phyloP scores from a whole-genome alignment of 2,888 invertebrate species.

The Hypena proboscidalis region DNA sequence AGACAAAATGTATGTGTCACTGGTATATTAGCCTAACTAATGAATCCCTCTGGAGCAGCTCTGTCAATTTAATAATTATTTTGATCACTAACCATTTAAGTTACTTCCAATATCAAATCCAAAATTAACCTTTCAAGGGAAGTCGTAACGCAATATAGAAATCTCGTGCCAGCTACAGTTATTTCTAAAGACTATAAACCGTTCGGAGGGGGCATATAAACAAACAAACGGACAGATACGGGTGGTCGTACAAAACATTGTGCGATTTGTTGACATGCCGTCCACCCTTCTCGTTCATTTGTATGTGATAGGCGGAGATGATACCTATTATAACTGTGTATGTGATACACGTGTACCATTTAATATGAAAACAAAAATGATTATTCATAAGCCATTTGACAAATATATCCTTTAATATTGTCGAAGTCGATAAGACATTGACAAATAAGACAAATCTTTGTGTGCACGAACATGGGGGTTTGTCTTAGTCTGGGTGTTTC shows the following conservation, averaged over 20 bases:
- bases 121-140: conserved; percentile 48
- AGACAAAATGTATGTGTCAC: no score
- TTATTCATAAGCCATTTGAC: no score
- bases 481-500: no score
- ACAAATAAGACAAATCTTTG: no score
- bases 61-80: no score
- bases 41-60: no score
- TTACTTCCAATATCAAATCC: conserved; percentile 19
- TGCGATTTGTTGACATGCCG: conserved; percentile 73
- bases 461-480: no score
- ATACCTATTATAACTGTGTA: conserved; percentile 14
- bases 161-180: conserved; percentile 59
- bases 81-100: not conserved
- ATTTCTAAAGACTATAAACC: conserved; percentile 73
- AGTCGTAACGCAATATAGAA: conserved; percentile 55
- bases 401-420: no score
- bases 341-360: no score
- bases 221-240: conserved; percentile 69
- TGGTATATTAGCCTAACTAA: no score
- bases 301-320: conserved; percentile 17
- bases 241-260: conserved; percentile 72
- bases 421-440: no score
- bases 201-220: conserved; percentile 63
- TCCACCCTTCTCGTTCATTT: conserved; percentile 45
- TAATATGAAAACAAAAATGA: no score